Evolutionary conservation across 2,113 vertebrate species (phyloP).

Genomic region (Edolisoma coerulescens): DNA sequence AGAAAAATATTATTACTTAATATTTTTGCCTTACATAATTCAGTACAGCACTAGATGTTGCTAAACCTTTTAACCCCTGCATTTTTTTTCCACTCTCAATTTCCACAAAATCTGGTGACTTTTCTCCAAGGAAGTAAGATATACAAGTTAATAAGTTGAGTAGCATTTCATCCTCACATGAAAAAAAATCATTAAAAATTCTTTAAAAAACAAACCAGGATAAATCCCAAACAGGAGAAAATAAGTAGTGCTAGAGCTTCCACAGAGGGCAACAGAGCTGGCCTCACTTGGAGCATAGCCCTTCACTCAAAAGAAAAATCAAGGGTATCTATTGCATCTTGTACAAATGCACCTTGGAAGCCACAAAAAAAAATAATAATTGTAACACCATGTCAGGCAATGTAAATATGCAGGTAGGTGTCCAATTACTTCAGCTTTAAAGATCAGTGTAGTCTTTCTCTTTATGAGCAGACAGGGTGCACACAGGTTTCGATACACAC

Average conservation of each 20-base stretch:
- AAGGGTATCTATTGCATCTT: background rate
- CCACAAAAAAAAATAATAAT: background rate
- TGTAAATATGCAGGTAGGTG: conserved; percentile 45
- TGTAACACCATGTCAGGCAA: background rate
- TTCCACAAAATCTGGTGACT: background rate
- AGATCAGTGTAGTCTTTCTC: background rate
- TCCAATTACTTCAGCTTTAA: conserved; percentile 49
- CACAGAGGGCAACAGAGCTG: background rate
- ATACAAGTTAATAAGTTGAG: background rate
- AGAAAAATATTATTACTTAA: conserved; percentile 31
- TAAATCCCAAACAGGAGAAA: background rate
- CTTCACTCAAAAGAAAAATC: background rate
- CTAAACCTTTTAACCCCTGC: background rate
- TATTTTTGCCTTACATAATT: conserved; percentile 43
- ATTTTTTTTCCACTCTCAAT: background rate
- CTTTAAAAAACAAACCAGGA: background rate
- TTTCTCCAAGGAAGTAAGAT: conserved; percentile 1
- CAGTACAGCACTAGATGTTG: background rate
- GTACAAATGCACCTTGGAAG: background rate
- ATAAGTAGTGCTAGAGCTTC: background rate
- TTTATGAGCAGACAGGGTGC: conserved; percentile 3
- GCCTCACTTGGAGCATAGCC: background rate
- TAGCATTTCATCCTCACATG: background rate
- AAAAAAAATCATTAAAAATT: background rate
- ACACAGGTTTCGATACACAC: background rate